A percentile compares a stretch with the other conserved stretches of the same genome.
Evolutionary conservation across 2,888 invertebrate species (phyloP).

Genomic region (Scaptomyza polygonia): DNA sequence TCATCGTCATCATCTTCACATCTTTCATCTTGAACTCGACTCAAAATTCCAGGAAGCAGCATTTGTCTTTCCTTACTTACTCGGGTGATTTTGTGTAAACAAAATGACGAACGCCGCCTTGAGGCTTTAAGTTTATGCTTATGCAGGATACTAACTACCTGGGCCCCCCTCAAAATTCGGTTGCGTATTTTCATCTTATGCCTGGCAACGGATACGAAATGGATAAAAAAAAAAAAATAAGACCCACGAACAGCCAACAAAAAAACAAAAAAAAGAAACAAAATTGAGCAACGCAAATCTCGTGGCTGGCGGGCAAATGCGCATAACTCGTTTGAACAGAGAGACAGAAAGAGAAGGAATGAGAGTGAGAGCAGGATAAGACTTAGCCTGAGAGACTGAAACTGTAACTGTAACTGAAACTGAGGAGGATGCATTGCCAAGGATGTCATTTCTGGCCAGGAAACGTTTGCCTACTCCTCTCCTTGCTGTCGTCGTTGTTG

Average conservation of each 20-base stretch:
- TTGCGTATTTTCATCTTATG: slow-evolving; percentile 23
- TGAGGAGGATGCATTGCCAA: slow-evolving; percentile 19
- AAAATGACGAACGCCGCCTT: slow-evolving; percentile 75
- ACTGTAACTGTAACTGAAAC: slow-evolving; percentile 3
- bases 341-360: slow-evolving; percentile 1
- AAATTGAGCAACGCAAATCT: slow-evolving; percentile 66
- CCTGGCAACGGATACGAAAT: slow-evolving; percentile 48
- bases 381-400: slow-evolving; percentile 5
- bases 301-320: slow-evolving; percentile 64
- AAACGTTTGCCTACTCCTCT: slow-evolving; percentile 43
- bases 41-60: slow-evolving; percentile 17
- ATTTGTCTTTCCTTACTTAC: slow-evolving; percentile 47
- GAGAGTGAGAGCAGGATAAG: slow-evolving; percentile 6
- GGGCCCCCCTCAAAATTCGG: slow-evolving; percentile 41
- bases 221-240: slow-evolving; percentile 11
- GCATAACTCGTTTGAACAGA: slow-evolving; percentile 66
- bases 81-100: slow-evolving; percentile 71
- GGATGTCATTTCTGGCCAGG: slow-evolving; percentile 65
- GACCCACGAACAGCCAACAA: slow-evolving; percentile 12
- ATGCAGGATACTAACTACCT: slow-evolving; percentile 52
- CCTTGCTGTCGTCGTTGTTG: background rate
- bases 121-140: slow-evolving; percentile 46
- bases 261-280: too few species aligned
- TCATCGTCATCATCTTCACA: slow-evolving; percentile 5
- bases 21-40: slow-evolving; percentile 3